Conservation (phyloP, 2,113 vertebrate genomes). For the Hystrix brachyura region DNA sequence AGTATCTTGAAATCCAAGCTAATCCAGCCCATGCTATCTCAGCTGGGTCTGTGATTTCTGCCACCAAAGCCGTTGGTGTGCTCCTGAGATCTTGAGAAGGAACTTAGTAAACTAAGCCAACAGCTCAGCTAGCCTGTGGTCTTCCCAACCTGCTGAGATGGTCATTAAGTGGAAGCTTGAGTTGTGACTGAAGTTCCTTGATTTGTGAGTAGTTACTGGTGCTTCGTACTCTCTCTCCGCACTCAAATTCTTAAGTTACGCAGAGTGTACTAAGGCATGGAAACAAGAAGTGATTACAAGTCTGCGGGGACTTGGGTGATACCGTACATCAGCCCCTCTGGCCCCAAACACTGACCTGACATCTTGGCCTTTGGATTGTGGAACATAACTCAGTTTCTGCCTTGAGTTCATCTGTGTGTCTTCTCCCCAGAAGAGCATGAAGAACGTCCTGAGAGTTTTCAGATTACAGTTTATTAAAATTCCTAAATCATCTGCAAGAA, state of each 20-base stretch:
- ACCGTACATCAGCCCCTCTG: constrained; percentile 79
- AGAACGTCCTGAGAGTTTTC: constrained; percentile 79
- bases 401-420: constrained; percentile 76
- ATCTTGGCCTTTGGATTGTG: constrained; percentile 74
- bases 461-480: constrained; percentile 85
- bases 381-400: constrained; percentile 84
- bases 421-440: constrained; percentile 79
- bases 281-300: constrained; percentile 66
- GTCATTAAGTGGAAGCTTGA: constrained; percentile 58
- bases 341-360: constrained; percentile 57
- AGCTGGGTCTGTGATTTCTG: neutral
- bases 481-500: constrained; percentile 85
- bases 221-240: constrained; percentile 70
- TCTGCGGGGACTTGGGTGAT: constrained; percentile 66
- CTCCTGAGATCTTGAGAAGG: constrained; percentile 13
- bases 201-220: constrained; percentile 59
- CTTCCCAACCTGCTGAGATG: constrained; percentile 48
- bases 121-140: neutral
- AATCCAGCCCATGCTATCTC: neutral
- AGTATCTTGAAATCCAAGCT: constrained; percentile 5
- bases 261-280: constrained; percentile 72
- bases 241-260: constrained; percentile 74
- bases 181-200: constrained; percentile 71
- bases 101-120: constrained; percentile 32
- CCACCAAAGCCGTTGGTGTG: neutral